Percentiles rank a stretch among this genome's conserved stretches.
phyloP scores from a whole-genome alignment of 2,113 vertebrate genomes.

The Eolophus roseicapilla region DNA sequence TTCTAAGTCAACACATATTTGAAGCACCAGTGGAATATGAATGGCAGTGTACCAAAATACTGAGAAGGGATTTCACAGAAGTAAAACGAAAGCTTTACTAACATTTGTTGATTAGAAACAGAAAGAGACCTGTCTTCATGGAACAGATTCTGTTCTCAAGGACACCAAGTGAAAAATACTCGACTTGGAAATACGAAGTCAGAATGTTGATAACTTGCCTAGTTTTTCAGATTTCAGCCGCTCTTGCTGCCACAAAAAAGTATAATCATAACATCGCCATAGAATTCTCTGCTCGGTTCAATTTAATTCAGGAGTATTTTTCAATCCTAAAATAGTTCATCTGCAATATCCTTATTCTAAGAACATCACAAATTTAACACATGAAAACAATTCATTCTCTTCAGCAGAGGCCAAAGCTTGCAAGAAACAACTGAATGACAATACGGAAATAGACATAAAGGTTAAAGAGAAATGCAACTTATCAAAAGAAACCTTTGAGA shows the following conservation, averaged over 20 bases:
- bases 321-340: not conserved
- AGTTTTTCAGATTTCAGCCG: not conserved
- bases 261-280: not conserved
- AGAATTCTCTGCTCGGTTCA: not conserved
- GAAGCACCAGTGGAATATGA: not conserved
- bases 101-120: not conserved
- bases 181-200: not conserved
- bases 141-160: not conserved
- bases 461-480: not conserved
- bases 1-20: not conserved
- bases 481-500: not conserved
- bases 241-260: not conserved
- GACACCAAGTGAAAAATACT: not conserved
- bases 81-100: not conserved
- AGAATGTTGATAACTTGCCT: not conserved
- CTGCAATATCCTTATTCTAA: not conserved
- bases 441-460: not conserved
- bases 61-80: not conserved
- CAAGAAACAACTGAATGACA: not conserved
- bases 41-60: not conserved
- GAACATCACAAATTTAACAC: not conserved
- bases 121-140: not conserved
- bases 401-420: not conserved
- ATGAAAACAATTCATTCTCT: not conserved
- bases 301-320: not conserved